These are phyloP conservation scores for Capitella teleta DNA, from an alignment of 1,140 invertebrate genomes.

Conservation along the genomic window DNA sequence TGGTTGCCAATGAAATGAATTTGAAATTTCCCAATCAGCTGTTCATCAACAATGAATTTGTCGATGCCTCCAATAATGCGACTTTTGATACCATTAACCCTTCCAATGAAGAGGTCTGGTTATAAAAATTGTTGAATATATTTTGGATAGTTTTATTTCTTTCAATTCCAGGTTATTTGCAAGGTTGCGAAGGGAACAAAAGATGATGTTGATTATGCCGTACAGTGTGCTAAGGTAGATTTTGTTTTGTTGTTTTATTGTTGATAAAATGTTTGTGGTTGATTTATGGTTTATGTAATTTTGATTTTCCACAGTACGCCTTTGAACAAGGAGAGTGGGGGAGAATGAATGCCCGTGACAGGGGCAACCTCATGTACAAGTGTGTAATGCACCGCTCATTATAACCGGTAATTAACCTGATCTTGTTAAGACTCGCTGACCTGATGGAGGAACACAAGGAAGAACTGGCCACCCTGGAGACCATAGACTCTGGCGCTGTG, in stretches of 20 bases:
- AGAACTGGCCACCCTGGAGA: conserved; percentile 84
- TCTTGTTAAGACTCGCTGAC: conserved; percentile 62
- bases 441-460: conserved; percentile 88
- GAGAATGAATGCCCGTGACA: conserved; percentile 59
- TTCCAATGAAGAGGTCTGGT: conserved; percentile 71
- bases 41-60: conserved; percentile 84
- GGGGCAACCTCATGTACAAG: conserved; percentile 54
- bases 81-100: conserved; percentile 68
- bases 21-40: conserved; percentile 72
- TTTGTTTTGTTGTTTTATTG: too few species aligned
- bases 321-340: conserved; percentile 78
- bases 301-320: conserved; percentile 47
- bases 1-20: conserved; percentile 71
- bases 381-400: conserved; percentile 11
- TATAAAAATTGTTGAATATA: too few species aligned
- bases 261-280: too few species aligned
- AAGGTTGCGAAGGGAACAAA: conserved; percentile 61
- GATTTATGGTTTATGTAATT: background rate
- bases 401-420: background rate
- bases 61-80: conserved; percentile 59
- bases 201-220: conserved; percentile 76
- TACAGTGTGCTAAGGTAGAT: conserved; percentile 62
- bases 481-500: conserved; percentile 84
- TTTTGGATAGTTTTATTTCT: too few species aligned
- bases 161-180: conserved; percentile 41